Evolutionary conservation across 1,140 invertebrate species (phyloP).

Genomic region (Tetragnatha versicolor): DNA sequence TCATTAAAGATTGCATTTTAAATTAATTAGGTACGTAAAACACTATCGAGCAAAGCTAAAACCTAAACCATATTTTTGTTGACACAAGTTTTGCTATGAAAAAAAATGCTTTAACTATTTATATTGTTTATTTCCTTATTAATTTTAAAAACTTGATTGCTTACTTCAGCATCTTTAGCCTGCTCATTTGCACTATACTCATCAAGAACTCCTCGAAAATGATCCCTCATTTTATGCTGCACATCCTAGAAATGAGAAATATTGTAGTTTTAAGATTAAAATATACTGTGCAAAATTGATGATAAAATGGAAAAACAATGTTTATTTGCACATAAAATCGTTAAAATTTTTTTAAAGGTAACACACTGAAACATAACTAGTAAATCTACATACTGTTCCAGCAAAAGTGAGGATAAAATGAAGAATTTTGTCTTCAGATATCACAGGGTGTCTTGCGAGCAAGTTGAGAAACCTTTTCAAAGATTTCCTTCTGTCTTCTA

Average conservation of each 20-base stretch:
- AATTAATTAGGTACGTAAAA: too few relatives aligned
- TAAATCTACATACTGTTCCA: conserved; percentile 63
- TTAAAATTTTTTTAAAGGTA: neutral
- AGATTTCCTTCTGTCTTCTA: conserved; percentile 76
- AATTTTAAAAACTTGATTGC: too few relatives aligned
- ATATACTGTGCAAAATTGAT: too few relatives aligned
- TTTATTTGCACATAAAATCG: neutral
- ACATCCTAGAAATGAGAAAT: conserved; percentile 63
- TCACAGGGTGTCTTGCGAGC: conserved; percentile 77
- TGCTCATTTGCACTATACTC: conserved; percentile 77
- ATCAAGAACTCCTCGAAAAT: conserved; percentile 74
- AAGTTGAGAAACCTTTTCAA: conserved; percentile 78
- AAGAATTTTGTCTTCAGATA: conserved; percentile 72
- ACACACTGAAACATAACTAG: neutral
- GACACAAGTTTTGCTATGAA: too few relatives aligned
- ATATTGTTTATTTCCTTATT: too few relatives aligned
- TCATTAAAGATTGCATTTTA: too few relatives aligned
- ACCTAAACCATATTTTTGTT: too few relatives aligned
- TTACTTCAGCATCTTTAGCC: conserved; percentile 72
- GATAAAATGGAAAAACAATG: neutral
- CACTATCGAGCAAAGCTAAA: too few relatives aligned
- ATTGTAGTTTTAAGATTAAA: too few relatives aligned
- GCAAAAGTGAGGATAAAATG: conserved; percentile 76
- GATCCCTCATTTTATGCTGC: conserved; percentile 71
- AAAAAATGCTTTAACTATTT: too few relatives aligned